Conservation (phyloP, 35 echinoderm and acorn worm species). For the Nesometra sesokonis region DNA sequence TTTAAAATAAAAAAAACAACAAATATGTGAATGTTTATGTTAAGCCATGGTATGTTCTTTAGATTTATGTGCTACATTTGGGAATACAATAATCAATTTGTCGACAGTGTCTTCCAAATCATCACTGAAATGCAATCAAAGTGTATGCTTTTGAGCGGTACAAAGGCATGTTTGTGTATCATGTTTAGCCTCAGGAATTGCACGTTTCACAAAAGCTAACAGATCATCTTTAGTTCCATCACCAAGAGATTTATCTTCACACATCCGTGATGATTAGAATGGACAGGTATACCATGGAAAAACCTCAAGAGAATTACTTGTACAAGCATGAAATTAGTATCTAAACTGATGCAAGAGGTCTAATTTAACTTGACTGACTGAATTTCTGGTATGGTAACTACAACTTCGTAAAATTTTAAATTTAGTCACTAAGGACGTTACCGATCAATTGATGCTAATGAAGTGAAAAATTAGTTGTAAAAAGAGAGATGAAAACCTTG, state of each 20-base stretch:
- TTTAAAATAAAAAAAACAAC: too few species aligned
- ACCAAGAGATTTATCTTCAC: not conserved
- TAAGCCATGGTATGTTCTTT: too few species aligned
- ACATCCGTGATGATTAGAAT: not conserved
- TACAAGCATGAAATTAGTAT: not conserved
- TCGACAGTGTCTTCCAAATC: not conserved
- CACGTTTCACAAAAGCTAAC: not conserved
- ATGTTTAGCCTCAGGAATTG: not conserved
- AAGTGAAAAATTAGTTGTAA: not conserved
- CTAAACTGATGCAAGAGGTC: not conserved
- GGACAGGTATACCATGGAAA: not conserved
- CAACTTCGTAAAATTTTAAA: not conserved
- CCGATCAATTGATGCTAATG: not conserved
- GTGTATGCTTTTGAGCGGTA: not conserved
- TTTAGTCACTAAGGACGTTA: not conserved
- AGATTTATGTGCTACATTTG: not conserved
- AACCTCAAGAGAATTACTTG: not conserved
- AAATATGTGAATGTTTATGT: too few species aligned
- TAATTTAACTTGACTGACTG: not conserved
- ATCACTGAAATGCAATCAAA: not conserved
- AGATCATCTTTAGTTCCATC: not conserved
- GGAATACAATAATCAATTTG: not conserved
- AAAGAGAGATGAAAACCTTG: not conserved
- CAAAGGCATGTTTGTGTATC: not conserved
- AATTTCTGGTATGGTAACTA: not conserved